Conservation (phyloP, 2,888 invertebrate genomes). For the Bedellia somnulentella region DNA sequence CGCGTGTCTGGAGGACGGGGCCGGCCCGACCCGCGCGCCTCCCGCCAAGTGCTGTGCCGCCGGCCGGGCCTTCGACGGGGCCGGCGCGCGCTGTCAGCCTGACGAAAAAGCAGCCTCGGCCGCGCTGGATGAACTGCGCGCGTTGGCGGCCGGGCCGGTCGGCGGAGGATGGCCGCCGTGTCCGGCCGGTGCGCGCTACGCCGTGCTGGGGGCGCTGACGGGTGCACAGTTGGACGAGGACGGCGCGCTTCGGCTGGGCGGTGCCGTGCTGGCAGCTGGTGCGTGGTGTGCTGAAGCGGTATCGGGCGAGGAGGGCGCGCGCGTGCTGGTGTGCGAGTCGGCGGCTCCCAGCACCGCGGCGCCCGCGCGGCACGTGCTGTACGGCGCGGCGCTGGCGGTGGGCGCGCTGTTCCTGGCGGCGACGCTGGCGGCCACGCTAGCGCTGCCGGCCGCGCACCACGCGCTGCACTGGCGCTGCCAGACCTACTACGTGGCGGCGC, state of each 20-base stretch:
- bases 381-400: constrained; percentile 76
- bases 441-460: constrained; percentile 80
- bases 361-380: constrained; percentile 64
- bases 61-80: constrained; percentile 62
- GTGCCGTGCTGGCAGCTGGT: constrained; percentile 28
- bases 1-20: constrained; percentile 56
- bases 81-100: constrained; percentile 41
- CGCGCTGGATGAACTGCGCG: constrained; percentile 25
- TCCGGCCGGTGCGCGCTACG: constrained; percentile 45
- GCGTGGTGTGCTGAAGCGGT: constrained; percentile 49
- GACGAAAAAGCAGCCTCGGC: constrained; percentile 25
- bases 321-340: constrained; percentile 59
- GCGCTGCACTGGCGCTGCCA: constrained; percentile 88
- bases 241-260: constrained; percentile 51
- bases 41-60: constrained; percentile 71
- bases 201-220: constrained; percentile 59
- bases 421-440: constrained; percentile 55
- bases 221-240: constrained; percentile 50
- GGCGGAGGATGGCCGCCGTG: constrained; percentile 60
- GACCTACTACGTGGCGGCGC: constrained; percentile 82
- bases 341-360: constrained; percentile 35
- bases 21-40: constrained; percentile 23
- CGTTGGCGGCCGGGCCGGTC: constrained; percentile 27
- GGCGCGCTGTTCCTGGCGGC: constrained; percentile 81
- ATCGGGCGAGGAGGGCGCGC: constrained; percentile 40